These are phyloP conservation scores for Agapostemon virescens DNA, from an alignment of 2,888 invertebrate species.

Conservation along the genomic window DNA sequence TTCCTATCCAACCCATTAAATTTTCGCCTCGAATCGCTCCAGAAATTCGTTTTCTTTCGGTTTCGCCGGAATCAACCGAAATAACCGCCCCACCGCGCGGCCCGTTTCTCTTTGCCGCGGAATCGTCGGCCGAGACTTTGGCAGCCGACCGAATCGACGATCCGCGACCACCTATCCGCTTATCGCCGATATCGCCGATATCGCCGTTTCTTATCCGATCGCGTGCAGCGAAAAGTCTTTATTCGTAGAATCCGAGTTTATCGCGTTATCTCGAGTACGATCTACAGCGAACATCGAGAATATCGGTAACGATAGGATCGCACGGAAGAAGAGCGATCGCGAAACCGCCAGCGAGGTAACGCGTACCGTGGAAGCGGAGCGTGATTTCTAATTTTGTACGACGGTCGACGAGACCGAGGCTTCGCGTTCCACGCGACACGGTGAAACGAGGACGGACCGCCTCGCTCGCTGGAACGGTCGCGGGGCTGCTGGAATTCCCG, in stretches of 20 bases:
- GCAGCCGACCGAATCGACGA: not conserved
- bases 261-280: not conserved
- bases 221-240: not conserved
- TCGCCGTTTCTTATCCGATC: not conserved
- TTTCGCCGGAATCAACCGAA: not conserved
- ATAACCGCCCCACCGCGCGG: not conserved
- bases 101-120: not conserved
- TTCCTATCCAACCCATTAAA: not conserved
- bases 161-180: not conserved
- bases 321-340: not conserved
- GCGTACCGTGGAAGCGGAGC: not conserved
- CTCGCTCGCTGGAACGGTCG: not conserved
- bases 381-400: slow-evolving; percentile 6
- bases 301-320: not conserved
- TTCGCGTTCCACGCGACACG: slow-evolving; percentile 1
- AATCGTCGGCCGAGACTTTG: not conserved
- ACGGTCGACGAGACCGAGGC: slow-evolving; percentile 1
- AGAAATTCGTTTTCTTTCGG: not conserved
- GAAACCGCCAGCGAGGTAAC: not conserved
- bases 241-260: no score
- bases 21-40: not conserved
- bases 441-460: not conserved
- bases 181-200: not conserved
- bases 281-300: not conserved
- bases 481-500: not conserved